Evolutionary conservation across 2,797 vertebrate species (phyloP), one percentile per base, ranked within the genome.

Genomic region (Parauchenoglanis punctatus): DNA sequence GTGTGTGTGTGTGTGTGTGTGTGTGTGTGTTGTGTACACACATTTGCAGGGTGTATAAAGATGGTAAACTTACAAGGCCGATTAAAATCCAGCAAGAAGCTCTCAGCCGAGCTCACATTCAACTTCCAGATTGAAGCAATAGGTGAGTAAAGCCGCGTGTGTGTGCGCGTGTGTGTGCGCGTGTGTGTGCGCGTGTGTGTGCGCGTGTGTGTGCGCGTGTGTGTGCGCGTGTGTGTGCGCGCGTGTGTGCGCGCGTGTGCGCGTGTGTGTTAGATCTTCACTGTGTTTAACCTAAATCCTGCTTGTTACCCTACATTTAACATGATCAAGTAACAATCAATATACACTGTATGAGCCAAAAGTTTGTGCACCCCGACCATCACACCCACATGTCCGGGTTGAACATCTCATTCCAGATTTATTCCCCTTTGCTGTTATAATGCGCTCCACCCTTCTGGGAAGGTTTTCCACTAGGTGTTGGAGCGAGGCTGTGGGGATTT

Each of bases 81-180:
- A 91, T 94, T 97, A 92, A 97, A 97, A 93, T 97, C 97, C 87
- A 97, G 96, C 92, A 96, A 95, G 90, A 97, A 96, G 85, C 94
- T 97, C 59, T 97, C 97, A 0, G 96, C 97, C 0, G 97, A 97
- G 87, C 96, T 97, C 87, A 97, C 96, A 0, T 97, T 97, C 93
- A 96, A 97, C 92, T 97, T 97, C 87, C 97, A 97, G 90, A 97
- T 97, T 86, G 97, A 97, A 92, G 95, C 96, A 78, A 97, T 97
- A 95, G 97, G 97, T 97, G 92, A 49, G 78, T 59, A 59, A 59
- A 44, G 18, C 31, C 89, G n/a, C 52, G 23, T 12, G 52, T 78
- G 49, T 78, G 23, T 58, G 35, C 2, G 35, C 2, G 35, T 35
- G 35, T 35, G 35, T 35, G 35, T 35, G 35, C 2, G 35, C 2